These are phyloP conservation scores for Varecia variegata DNA, from an alignment of 2,797 vertebrate genomes.

Conservation along the genomic window DNA sequence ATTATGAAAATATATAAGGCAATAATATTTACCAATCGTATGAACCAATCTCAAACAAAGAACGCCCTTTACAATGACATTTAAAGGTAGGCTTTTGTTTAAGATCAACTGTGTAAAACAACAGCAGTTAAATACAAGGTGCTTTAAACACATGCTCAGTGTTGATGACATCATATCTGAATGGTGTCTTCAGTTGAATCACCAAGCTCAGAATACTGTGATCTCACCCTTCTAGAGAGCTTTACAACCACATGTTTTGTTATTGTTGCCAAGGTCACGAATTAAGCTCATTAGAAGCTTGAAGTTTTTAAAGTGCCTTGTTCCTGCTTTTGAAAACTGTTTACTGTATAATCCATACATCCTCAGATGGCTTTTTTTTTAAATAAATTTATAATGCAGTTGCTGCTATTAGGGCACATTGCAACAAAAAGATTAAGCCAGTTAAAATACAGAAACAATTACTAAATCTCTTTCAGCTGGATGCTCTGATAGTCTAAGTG, in stretches of 20 bases:
- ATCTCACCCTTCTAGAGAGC: background rate
- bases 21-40: background rate
- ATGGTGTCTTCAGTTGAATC: background rate
- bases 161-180: background rate
- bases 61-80: slow-evolving; percentile 36
- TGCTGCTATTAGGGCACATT: background rate
- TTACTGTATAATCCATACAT: slow-evolving; percentile 11
- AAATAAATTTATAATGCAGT: slow-evolving; percentile 7
- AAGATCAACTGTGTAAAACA: slow-evolving; percentile 47
- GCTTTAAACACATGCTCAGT: background rate
- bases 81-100: slow-evolving; percentile 54
- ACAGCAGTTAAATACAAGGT: background rate
- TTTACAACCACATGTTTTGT: background rate
- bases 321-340: background rate
- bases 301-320: background rate
- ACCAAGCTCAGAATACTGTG: background rate
- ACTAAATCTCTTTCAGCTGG: background rate
- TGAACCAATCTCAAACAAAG: slow-evolving; percentile 11
- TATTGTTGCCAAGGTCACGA: background rate
- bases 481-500: background rate
- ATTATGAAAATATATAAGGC: slow-evolving; percentile 45
- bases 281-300: slow-evolving; percentile 51
- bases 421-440: slow-evolving; percentile 12
- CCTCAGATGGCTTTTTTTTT: background rate
- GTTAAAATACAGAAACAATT: background rate